Conservation (phyloP, 2,797 vertebrate species). For the Pangasius sanitwongsei region DNA sequence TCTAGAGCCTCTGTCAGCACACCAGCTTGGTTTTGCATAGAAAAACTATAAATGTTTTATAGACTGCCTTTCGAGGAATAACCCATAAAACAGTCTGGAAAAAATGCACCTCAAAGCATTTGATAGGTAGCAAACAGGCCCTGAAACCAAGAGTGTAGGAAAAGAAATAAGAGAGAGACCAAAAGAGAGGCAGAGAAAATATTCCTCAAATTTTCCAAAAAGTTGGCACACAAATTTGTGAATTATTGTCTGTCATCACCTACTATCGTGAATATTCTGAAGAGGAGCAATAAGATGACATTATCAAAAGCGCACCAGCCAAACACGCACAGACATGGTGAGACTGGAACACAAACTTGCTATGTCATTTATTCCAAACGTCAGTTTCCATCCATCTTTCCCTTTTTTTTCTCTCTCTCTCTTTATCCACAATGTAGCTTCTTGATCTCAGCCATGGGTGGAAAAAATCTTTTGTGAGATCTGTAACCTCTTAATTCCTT, state of each 20-base stretch:
- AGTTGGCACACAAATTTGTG: conserved; percentile 23
- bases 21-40: neutral
- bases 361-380: conserved; percentile 35
- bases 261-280: conserved; percentile 21
- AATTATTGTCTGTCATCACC: conserved; percentile 28
- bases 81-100: neutral
- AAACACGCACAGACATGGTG: conserved; percentile 35
- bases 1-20: neutral
- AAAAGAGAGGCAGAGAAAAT: conserved; percentile 6
- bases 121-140: conserved; percentile 14
- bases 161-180: neutral
- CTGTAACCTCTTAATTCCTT: neutral
- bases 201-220: conserved; percentile 1
- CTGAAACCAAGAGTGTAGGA: neutral
- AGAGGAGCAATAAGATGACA: conserved; percentile 28
- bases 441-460: neutral
- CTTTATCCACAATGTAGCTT: neutral
- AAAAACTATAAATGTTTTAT: conserved; percentile 20
- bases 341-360: conserved; percentile 31
- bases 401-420: neutral
- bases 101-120: neutral
- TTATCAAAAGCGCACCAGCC: conserved; percentile 16
- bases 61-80: neutral
- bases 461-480: neutral
- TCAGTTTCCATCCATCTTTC: conserved; percentile 24